A percentile compares a stretch with the other conserved stretches of the same genome.
These are phyloP conservation scores for Osmerus mordax DNA, from an alignment of 2,113 vertebrate species.

Conservation along the genomic window DNA sequence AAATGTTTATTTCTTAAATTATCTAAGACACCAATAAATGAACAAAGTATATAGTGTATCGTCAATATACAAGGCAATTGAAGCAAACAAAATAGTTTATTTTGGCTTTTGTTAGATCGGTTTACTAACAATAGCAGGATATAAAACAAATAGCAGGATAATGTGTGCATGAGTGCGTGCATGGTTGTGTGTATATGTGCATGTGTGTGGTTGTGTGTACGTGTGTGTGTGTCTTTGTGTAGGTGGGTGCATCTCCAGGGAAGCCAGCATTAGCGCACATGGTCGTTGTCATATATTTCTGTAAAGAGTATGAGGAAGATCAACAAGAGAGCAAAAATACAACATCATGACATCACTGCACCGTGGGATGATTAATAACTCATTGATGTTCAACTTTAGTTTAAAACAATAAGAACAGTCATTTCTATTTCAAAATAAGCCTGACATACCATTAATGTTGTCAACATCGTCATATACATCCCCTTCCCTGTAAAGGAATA, in stretches of 20 bases:
- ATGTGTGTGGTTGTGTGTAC: not conserved
- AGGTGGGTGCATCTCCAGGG: not conserved
- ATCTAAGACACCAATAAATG: not conserved
- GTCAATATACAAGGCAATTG: not conserved
- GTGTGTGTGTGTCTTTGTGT: not conserved
- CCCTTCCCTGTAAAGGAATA: slow-evolving; percentile 67
- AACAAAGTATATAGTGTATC: not conserved
- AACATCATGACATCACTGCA: not conserved
- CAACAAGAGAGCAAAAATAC: not conserved
- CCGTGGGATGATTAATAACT: not conserved
- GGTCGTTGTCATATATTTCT: slow-evolving; percentile 74
- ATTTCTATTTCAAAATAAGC: not conserved
- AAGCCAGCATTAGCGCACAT: not conserved
- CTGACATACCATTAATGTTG: slow-evolving; percentile 56
- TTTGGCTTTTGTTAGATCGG: not conserved
- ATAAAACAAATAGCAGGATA: no score
- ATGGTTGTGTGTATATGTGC: no score
- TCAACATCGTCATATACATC: slow-evolving; percentile 82
- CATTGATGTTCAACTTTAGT: no score
- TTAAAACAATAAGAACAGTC: not conserved
- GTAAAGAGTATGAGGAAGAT: slow-evolving; percentile 26
- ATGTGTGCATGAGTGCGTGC: not conserved
- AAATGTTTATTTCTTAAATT: not conserved
- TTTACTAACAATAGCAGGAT: not conserved
- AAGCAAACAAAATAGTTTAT: not conserved